phyloP scores from a whole-genome alignment of 2,888 invertebrate species.

The Cancer borealis region DNA sequence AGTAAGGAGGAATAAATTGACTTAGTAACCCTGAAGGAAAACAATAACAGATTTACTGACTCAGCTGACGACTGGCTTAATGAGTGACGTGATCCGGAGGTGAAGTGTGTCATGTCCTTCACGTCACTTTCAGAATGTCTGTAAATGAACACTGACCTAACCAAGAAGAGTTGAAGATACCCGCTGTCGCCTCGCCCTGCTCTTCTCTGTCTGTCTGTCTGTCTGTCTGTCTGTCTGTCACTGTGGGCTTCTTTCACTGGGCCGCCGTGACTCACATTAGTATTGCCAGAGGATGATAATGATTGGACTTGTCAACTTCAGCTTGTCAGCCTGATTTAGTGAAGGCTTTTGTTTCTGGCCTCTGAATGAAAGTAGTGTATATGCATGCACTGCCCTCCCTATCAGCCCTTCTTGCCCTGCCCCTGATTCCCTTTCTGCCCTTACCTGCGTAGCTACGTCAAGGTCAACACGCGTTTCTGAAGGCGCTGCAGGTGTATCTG shows the following conservation, averaged over 20 bases:
- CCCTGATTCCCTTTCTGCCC: background rate
- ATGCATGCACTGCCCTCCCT: constrained; percentile 31
- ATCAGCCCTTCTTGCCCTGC: background rate
- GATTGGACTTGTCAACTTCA: constrained; percentile 31
- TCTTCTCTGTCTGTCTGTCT: constrained; percentile 5
- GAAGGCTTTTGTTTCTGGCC: background rate
- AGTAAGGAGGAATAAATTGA: background rate
- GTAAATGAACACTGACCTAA: background rate
- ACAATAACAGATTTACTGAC: background rate
- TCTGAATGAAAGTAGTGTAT: constrained; percentile 7
- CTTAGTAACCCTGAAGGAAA: background rate
- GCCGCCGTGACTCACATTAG: background rate
- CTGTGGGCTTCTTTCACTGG: constrained; percentile 18
- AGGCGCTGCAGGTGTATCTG: constrained; percentile 13
- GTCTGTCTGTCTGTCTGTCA: constrained; percentile 8
- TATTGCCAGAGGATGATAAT: background rate
- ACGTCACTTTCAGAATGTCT: background rate
- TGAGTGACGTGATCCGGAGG: background rate
- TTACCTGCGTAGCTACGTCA: background rate
- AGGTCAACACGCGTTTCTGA: constrained; percentile 10
- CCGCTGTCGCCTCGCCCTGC: constrained; percentile 29
- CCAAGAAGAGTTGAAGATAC: background rate
- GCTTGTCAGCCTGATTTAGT: constrained; percentile 40
- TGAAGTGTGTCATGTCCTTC: background rate
- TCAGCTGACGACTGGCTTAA: background rate